phyloP scores from a whole-genome alignment of 2,797 vertebrate species.

The Hippocampus kuda region DNA sequence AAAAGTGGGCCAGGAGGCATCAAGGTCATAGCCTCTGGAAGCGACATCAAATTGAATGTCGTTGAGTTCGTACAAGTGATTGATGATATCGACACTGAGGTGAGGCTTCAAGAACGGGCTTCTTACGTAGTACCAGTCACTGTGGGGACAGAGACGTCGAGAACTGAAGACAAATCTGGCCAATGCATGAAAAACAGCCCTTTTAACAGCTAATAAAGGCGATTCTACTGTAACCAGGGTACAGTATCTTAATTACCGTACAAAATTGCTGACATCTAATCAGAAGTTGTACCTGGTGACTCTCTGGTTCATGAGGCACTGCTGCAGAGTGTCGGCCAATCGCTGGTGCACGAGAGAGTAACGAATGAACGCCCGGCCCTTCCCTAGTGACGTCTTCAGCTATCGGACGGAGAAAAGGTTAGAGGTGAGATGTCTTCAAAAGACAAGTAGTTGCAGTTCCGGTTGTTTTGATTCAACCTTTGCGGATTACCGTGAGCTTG shows the following conservation, averaged over 20 bases:
- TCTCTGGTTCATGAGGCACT: constrained; percentile 89
- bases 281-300: constrained; percentile 75
- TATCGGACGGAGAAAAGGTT: constrained; percentile 38
- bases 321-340: constrained; percentile 89
- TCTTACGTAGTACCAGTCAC: constrained; percentile 91
- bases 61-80: constrained; percentile 88
- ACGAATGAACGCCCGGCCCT: constrained; percentile 88
- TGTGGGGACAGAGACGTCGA: constrained; percentile 33
- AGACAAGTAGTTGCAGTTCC: background rate
- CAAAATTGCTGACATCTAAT: background rate
- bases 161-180: background rate
- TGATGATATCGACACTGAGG: constrained; percentile 82
- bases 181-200: background rate
- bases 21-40: constrained; percentile 86
- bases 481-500: background rate
- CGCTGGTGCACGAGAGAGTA: constrained; percentile 93
- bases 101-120: constrained; percentile 87
- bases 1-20: constrained; percentile 90
- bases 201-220: background rate
- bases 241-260: too few relatives aligned
- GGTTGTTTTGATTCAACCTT: background rate
- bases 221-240: background rate
- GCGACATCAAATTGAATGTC: constrained; percentile 91
- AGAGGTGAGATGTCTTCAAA: background rate
- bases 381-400: constrained; percentile 89